phyloP scores from a whole-genome alignment of 1,140 invertebrate species.

The Ceratosolen solmsi region DNA sequence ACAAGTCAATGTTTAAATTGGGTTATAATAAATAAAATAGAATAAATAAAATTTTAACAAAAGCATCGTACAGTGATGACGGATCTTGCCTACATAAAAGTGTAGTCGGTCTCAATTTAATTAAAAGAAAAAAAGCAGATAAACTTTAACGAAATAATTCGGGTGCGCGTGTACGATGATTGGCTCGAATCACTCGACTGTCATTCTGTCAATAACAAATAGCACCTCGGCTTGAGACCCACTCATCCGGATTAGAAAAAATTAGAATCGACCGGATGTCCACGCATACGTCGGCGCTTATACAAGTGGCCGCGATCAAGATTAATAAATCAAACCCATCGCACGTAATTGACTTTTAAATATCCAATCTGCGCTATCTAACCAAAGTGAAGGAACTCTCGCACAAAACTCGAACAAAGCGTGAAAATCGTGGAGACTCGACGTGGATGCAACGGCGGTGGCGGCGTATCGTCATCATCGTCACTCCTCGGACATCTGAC shows the following conservation, averaged over 20 bases:
- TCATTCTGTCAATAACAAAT: conserved; percentile 19
- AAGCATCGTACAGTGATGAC: no score
- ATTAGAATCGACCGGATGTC: conserved; percentile 37
- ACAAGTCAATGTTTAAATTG: no score
- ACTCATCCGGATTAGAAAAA: conserved; percentile 29
- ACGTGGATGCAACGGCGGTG: neutral
- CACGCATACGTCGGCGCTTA: neutral
- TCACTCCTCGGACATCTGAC: neutral
- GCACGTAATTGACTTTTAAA: conserved; percentile 23
- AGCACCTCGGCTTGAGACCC: neutral
- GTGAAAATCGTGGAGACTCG: conserved; percentile 21
- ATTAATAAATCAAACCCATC: conserved; percentile 26
- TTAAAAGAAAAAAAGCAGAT: no score
- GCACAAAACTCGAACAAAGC: neutral
- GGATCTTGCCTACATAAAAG: no score
- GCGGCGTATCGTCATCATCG: neutral
- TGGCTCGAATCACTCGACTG: neutral
- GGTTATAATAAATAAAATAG: no score
- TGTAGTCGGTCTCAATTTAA: no score
- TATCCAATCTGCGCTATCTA: neutral
- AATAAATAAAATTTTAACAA: no score
- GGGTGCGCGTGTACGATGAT: neutral
- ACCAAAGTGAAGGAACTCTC: conserved; percentile 17
- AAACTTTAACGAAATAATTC: conserved; percentile 7
- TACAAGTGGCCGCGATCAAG: neutral